Conservation (phyloP, 2,797 vertebrate genomes). For the Neomorphus geoffroyi region DNA sequence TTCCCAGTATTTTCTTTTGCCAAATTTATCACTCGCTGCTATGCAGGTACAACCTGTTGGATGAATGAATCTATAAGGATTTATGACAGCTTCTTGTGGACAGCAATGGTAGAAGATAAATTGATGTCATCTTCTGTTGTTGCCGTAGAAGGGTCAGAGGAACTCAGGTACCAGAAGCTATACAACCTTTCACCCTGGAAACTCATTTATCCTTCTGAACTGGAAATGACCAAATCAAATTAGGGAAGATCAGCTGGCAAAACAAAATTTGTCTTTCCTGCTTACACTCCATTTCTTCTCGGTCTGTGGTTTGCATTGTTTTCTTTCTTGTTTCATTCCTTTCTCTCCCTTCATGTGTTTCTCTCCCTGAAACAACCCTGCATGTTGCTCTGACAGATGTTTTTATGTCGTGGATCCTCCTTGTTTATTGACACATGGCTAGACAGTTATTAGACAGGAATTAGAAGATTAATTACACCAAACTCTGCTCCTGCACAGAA, state of each 20-base stretch:
- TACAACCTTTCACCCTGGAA: not conserved
- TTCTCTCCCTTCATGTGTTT: not conserved
- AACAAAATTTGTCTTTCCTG: not conserved
- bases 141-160: not conserved
- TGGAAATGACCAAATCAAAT: not conserved
- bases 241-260: not conserved
- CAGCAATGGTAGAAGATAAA: not conserved
- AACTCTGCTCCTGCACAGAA: not conserved
- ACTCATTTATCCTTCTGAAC: not conserved
- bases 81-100: not conserved
- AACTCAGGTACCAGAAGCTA: not conserved
- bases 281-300: not conserved
- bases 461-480: constrained; percentile 28
- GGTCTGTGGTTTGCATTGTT: not conserved
- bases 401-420: not conserved
- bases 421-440: constrained; percentile 40
- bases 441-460: constrained; percentile 45
- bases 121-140: not conserved
- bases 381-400: not conserved
- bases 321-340: not conserved
- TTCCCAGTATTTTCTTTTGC: not conserved
- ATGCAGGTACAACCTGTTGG: not conserved
- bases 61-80: not conserved
- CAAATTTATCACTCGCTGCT: not conserved
- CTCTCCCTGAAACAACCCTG: not conserved